A percentile compares a stretch with the other conserved stretches of the same genome.
These are phyloP conservation scores for Turritopsis dohrnii DNA, from an alignment of 30 jellyfish, hydroid and myxozoan species.

Conservation along the genomic window DNA sequence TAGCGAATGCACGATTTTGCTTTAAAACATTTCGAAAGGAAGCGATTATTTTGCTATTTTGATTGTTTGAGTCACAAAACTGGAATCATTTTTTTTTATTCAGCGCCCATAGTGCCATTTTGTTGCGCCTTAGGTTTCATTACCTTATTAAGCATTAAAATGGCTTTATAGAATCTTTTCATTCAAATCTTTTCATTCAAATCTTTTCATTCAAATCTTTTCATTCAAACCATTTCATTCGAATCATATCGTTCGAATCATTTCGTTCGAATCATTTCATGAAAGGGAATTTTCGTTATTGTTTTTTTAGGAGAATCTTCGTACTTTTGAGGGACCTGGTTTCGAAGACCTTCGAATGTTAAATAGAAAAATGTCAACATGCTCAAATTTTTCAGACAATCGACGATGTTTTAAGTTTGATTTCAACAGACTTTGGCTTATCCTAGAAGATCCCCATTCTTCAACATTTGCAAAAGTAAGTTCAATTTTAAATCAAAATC, in stretches of 20 bases:
- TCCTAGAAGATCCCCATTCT: constrained; percentile 90
- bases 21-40: no score
- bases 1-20: no score
- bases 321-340: constrained; percentile 96
- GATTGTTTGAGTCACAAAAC: no score
- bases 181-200: no score
- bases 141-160: no score
- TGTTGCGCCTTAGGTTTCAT: no score
- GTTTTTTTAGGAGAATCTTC: constrained; percentile 36
- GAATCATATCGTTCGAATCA: neutral
- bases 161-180: no score
- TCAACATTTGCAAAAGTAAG: constrained; percentile 75
- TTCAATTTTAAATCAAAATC: neutral
- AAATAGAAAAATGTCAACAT: constrained; percentile 39
- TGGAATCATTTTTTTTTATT: no score
- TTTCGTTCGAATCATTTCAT: no score
- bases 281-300: neutral
- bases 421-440: constrained; percentile 45
- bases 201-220: neutral
- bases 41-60: no score
- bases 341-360: constrained; percentile 69
- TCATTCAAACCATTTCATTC: neutral
- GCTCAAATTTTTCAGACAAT: constrained; percentile 27
- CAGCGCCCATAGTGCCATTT: no score
- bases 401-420: constrained; percentile 20